These are phyloP conservation scores for Drosophila nigrodunni DNA, from an alignment of 1,140 invertebrate species.

Conservation along the genomic window DNA sequence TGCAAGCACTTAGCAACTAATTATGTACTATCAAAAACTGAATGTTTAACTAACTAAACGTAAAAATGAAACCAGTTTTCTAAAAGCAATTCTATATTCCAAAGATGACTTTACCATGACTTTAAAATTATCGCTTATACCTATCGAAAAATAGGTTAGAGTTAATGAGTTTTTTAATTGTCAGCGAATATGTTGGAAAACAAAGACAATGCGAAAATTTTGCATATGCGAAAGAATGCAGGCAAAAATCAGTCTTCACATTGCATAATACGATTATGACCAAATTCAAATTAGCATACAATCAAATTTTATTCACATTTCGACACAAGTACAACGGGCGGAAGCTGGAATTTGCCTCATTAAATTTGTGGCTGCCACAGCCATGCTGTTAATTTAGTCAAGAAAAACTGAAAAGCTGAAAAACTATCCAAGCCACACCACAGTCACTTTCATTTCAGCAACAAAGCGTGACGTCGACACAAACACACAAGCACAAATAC, in stretches of 20 bases:
- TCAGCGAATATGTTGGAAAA: not conserved
- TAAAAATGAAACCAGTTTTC: slow-evolving; percentile 23
- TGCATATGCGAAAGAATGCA: not conserved
- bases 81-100: slow-evolving; percentile 1
- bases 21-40: not conserved
- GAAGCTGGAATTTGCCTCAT: slow-evolving; percentile 59
- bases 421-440: slow-evolving; percentile 34
- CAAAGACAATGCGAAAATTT: slow-evolving; percentile 18
- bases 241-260: slow-evolving; percentile 7
- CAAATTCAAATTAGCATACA: slow-evolving; percentile 72
- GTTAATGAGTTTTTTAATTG: slow-evolving; percentile 57
- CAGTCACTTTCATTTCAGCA: slow-evolving; percentile 72
- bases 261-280: slow-evolving; percentile 26
- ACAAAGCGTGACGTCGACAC: slow-evolving; percentile 58
- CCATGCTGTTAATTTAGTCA: slow-evolving; percentile 71
- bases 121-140: slow-evolving; percentile 2
- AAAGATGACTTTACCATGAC: not conserved
- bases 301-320: slow-evolving; percentile 74
- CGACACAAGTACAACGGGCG: slow-evolving; percentile 60
- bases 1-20: slow-evolving; percentile 18
- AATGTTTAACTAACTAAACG: not conserved
- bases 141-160: slow-evolving; percentile 53
- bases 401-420: slow-evolving; percentile 31
- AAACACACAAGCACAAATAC: not conserved
- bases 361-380: slow-evolving; percentile 52